A percentile compares a stretch with the other conserved stretches of the same genome.
Conservation (phyloP, 2,113 vertebrate genomes). For the Hippocampus guttulatus region DNA sequence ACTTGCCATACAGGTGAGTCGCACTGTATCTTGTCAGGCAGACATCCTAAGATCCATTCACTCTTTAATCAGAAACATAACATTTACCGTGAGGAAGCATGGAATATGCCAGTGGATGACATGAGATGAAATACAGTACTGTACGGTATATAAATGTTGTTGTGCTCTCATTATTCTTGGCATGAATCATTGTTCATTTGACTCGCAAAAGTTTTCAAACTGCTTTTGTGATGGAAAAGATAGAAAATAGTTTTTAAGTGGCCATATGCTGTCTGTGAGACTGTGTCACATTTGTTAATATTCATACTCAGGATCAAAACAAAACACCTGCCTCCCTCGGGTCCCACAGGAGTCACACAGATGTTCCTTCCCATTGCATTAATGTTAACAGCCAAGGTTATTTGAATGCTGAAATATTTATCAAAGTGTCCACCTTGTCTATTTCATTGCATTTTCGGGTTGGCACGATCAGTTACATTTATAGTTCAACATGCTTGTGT, state of each 20-base stretch:
- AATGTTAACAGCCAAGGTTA: not conserved
- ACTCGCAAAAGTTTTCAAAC: too few species aligned
- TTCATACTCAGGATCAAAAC: slow-evolving; percentile 1
- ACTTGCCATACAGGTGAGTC: not conserved
- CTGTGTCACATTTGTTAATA: not conserved
- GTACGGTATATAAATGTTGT: too few species aligned
- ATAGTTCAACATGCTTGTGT: not conserved
- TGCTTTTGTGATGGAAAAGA: not conserved
- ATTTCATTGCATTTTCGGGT: not conserved
- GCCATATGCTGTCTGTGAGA: not conserved
- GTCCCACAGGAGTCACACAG: slow-evolving; percentile 2
- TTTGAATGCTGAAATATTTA: not conserved
- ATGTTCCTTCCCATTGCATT: not conserved
- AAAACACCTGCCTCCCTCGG: slow-evolving; percentile 3
- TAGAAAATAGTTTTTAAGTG: not conserved
- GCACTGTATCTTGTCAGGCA: not conserved
- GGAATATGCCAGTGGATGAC: too few species aligned
- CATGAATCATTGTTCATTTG: too few species aligned
- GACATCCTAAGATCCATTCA: not conserved
- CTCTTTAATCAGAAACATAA: not conserved
- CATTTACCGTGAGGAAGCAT: too few species aligned
- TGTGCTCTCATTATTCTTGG: too few species aligned
- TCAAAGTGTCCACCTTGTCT: not conserved
- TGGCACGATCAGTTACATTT: not conserved
- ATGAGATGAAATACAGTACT: too few species aligned